phyloP scores from a whole-genome alignment of 2,888 invertebrate genomes.

The Tanaodytes sp. region DNA sequence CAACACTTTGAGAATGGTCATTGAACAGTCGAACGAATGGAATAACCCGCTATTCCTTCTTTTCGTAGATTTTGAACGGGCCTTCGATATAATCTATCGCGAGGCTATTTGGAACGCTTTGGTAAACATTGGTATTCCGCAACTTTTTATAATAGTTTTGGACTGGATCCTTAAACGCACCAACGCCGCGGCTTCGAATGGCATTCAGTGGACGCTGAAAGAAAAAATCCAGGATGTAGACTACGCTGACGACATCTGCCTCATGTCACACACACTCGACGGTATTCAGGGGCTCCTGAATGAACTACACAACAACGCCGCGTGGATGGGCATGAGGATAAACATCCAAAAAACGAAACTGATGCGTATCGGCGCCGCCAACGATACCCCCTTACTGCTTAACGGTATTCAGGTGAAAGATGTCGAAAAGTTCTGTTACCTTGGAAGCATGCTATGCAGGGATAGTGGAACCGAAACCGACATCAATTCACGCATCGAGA shows the following conservation, averaged over 20 bases:
- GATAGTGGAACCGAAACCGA: background rate
- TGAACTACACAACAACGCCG: slow-evolving; percentile 7
- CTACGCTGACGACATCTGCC: slow-evolving; percentile 8
- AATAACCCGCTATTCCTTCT: no score
- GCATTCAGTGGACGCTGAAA: slow-evolving; percentile 1
- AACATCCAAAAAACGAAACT: slow-evolving; percentile 19
- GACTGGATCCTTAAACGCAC: background rate
- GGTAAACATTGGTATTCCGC: no score
- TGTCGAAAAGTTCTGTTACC: background rate
- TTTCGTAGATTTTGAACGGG: no score
- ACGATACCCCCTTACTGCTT: background rate
- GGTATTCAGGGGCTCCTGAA: slow-evolving; percentile 19
- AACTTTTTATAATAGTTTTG: slow-evolving; percentile 4
- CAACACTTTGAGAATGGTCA: no score
- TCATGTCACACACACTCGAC: slow-evolving; percentile 8
- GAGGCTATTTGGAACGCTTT: no score
- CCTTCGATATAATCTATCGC: no score
- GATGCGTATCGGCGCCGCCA: slow-evolving; percentile 9
- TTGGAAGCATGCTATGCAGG: slow-evolving; percentile 1
- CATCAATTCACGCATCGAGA: background rate
- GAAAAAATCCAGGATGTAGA: no score
- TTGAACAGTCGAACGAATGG: no score
- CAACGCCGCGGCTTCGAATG: background rate
- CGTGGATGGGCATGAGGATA: slow-evolving; percentile 14
- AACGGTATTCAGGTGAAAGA: background rate